Conservation (phyloP, 2,113 vertebrate genomes). For the Speoplatyrhinus poulsoni region DNA sequence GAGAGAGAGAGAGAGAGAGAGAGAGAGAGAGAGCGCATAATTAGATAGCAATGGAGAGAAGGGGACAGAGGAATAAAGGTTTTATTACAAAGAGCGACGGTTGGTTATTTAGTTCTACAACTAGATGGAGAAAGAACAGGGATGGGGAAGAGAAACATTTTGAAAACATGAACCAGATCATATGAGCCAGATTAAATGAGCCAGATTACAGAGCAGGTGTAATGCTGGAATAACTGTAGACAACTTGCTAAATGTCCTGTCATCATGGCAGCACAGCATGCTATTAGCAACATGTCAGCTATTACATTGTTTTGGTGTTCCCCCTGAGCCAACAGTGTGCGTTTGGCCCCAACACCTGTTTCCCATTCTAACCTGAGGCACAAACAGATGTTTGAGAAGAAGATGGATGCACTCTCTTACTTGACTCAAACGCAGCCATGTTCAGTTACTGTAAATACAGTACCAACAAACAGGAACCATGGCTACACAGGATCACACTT, state of each 20-base stretch:
- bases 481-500: neutral
- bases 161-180: constrained; percentile 5
- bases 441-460: neutral
- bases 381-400: constrained; percentile 53
- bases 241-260: constrained; percentile 6
- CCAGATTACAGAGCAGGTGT: neutral
- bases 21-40: constrained; percentile 7
- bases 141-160: neutral
- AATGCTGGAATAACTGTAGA: neutral
- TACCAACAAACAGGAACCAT: too few species aligned
- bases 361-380: constrained; percentile 60
- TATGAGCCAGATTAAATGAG: too few species aligned
- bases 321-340: constrained; percentile 19
- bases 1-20: constrained; percentile 47
- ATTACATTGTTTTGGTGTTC: constrained; percentile 39
- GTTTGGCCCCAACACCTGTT: constrained; percentile 56
- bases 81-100: neutral
- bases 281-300: constrained; percentile 50
- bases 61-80: constrained; percentile 5
- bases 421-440: neutral
- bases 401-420: constrained; percentile 25
- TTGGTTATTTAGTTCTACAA: constrained; percentile 27
- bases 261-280: constrained; percentile 18
- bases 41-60: constrained; percentile 3
- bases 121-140: constrained; percentile 24